These are phyloP conservation scores for Glossosoma conforme DNA, from an alignment of 1,140 invertebrate genomes.

Conservation along the genomic window DNA sequence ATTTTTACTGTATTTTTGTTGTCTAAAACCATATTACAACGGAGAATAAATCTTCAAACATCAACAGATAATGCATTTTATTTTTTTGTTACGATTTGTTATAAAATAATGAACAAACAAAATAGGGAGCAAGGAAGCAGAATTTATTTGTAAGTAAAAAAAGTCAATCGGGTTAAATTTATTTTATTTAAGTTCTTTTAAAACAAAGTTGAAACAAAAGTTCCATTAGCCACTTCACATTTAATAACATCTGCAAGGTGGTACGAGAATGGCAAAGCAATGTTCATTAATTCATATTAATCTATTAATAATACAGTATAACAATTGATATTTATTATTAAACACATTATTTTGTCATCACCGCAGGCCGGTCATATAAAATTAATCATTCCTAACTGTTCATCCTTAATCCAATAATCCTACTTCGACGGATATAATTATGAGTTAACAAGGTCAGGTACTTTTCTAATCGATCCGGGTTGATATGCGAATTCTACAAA, in stretches of 20 bases:
- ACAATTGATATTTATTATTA: no score
- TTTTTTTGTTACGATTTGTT: constrained; percentile 1
- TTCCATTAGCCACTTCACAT: not conserved
- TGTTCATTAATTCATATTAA: constrained; percentile 10
- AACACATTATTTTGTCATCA: no score
- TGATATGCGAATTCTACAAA: constrained; percentile 25
- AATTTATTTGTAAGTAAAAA: no score
- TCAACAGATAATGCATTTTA: no score
- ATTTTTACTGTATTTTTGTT: constrained; percentile 8
- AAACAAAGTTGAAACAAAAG: not conserved
- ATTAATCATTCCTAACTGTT: not conserved
- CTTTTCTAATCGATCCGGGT: constrained; percentile 25
- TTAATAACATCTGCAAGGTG: not conserved
- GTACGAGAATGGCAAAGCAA: constrained; percentile 21
- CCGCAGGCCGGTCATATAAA: no score
- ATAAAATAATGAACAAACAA: no score
- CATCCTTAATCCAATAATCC: constrained; percentile 7
- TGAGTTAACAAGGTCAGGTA: constrained; percentile 26
- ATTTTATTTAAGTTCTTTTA: not conserved
- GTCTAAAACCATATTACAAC: no score
- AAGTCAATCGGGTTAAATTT: not conserved
- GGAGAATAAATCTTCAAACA: no score
- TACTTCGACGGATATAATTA: constrained; percentile 5
- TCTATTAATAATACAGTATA: no score
- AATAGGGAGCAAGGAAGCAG: no score